Evolutionary conservation across 2,888 invertebrate species (phyloP).

Genomic region (Apocheima hispidaria): DNA sequence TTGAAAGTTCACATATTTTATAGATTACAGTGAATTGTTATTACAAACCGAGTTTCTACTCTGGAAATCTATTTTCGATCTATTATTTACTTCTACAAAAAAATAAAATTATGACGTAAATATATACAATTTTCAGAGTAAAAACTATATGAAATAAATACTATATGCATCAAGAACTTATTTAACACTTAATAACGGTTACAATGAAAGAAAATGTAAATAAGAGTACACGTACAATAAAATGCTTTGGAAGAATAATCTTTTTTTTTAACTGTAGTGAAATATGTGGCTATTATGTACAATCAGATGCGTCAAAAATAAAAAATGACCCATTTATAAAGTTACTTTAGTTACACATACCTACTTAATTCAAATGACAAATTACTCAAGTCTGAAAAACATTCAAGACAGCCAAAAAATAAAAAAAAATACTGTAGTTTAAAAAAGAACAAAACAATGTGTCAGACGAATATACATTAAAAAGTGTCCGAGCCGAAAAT

Average conservation of each 20-base stretch:
- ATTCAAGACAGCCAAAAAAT: too few relatives aligned
- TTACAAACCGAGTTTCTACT: neutral
- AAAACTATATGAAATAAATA: neutral
- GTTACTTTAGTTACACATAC: too few relatives aligned
- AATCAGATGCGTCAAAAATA: neutral
- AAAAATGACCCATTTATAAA: too few relatives aligned
- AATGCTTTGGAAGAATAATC: constrained; percentile 25
- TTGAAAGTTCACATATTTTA: too few relatives aligned
- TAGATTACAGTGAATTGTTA: too few relatives aligned
- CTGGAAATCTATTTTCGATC: neutral
- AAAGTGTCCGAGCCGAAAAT: too few relatives aligned
- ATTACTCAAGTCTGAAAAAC: too few relatives aligned
- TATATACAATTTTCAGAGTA: neutral
- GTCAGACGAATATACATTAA: too few relatives aligned
- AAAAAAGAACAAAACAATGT: too few relatives aligned
- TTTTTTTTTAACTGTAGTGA: neutral
- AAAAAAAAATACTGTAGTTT: too few relatives aligned
- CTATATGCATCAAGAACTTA: constrained; percentile 11
- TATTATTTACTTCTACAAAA: neutral
- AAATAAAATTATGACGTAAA: neutral
- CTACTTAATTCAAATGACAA: too few relatives aligned
- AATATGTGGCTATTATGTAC: neutral
- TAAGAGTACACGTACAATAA: too few relatives aligned
- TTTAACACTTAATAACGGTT: constrained; percentile 21
- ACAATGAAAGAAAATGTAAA: constrained; percentile 26